Percentiles rank a stretch among this genome's conserved stretches.
Evolutionary conservation across 2,113 vertebrate genomes (phyloP).

Genomic region (Gymnarchus niloticus): DNA sequence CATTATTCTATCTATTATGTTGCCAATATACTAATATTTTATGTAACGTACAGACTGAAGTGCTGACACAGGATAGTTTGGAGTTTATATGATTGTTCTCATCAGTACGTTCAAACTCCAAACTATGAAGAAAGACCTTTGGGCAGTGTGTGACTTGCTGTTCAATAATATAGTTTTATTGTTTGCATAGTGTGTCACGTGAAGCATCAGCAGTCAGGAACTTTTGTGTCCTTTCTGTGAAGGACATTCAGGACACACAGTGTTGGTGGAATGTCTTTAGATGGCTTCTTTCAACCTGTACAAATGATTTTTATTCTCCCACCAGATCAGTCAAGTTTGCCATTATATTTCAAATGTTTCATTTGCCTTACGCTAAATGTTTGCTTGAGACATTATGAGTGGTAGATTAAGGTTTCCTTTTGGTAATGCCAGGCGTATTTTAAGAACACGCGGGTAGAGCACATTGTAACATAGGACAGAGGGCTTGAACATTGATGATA

Average conservation of each 20-base stretch:
- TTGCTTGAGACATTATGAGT: background rate
- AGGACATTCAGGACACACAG: background rate
- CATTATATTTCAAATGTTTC: background rate
- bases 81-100: no score
- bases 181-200: background rate
- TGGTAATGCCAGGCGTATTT: slow-evolving; percentile 9
- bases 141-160: background rate
- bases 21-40: background rate
- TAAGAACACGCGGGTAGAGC: slow-evolving; percentile 11
- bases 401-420: background rate
- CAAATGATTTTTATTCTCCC: background rate
- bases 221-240: background rate
- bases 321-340: background rate
- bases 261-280: no score
- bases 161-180: background rate
- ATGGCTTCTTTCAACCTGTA: background rate
- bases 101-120: background rate
- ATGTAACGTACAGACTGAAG: background rate
- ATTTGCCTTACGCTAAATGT: background rate
- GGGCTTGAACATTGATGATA: slow-evolving; percentile 61
- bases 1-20: background rate
- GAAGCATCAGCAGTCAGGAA: background rate
- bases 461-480: slow-evolving; percentile 19
- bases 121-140: background rate
- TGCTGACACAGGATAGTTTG: background rate